These are phyloP conservation scores for Drosophila paucipuncta DNA, from an alignment of 2,888 invertebrate genomes.

Conservation along the genomic window DNA sequence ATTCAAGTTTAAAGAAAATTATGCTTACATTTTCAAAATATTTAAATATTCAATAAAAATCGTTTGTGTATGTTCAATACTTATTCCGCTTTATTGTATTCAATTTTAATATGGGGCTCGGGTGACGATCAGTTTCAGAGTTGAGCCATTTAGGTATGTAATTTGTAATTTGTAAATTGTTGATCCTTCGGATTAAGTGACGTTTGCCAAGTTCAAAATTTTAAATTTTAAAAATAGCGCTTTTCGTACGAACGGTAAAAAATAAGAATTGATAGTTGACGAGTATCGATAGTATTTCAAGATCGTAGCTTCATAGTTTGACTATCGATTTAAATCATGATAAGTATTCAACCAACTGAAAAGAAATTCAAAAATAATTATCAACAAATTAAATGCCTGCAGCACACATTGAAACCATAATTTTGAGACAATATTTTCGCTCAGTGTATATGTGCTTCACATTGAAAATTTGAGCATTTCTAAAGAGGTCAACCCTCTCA, in stretches of 20 bases:
- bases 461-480: not conserved
- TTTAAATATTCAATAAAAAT: constrained; percentile 37
- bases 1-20: constrained; percentile 28
- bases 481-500: constrained; percentile 1
- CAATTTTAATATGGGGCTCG: not conserved
- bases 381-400: not conserved
- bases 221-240: not conserved
- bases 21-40: constrained; percentile 14
- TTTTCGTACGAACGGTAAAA: not conserved
- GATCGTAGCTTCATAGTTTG: not conserved
- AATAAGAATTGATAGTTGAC: too few relatives aligned
- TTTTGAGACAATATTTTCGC: not conserved
- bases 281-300: not conserved
- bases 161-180: not conserved
- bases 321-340: not conserved
- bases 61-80: constrained; percentile 20
- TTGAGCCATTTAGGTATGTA: not conserved
- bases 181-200: not conserved
- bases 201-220: not conserved
- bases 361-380: too few relatives aligned
- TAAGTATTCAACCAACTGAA: not conserved
- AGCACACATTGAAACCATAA: not conserved
- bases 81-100: not conserved
- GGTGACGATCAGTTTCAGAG: not conserved
- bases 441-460: not conserved